Evolutionary conservation across 2,113 vertebrate genomes (phyloP).

Genomic region (Anolis sagrei): DNA sequence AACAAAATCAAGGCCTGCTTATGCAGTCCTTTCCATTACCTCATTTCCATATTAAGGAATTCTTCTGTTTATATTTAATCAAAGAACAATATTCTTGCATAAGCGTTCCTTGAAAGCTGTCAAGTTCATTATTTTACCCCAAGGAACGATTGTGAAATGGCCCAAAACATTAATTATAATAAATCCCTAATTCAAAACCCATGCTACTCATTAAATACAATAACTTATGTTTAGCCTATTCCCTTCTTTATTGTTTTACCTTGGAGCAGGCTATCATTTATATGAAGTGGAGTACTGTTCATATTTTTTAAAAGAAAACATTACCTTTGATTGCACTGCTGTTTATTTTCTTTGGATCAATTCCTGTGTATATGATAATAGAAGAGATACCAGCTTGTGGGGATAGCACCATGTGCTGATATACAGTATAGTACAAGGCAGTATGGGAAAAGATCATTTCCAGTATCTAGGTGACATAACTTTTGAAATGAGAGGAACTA

Average conservation of each 20-base stretch:
- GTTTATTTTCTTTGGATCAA: constrained; percentile 34
- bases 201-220: constrained; percentile 2
- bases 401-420: background rate
- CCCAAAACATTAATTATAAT: constrained; percentile 39
- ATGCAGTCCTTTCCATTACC: background rate
- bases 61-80: background rate
- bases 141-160: constrained; percentile 15
- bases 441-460: constrained; percentile 11
- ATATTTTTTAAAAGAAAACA: constrained; percentile 5
- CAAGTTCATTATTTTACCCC: constrained; percentile 32
- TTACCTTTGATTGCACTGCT: constrained; percentile 18
- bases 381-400: background rate
- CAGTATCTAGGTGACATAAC: background rate
- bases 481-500: rapidly evolving
- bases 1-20: constrained; percentile 1
- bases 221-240: background rate
- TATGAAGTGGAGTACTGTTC: background rate
- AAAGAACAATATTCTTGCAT: background rate
- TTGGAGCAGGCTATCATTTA: constrained; percentile 18
- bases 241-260: constrained; percentile 25
- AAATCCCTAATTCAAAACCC: constrained; percentile 19
- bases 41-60: constrained; percentile 22
- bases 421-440: background rate
- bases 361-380: background rate
- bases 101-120: constrained; percentile 37